phyloP scores from a whole-genome alignment of 1,140 invertebrate genomes.

The Drosophila parabipectinata region DNA sequence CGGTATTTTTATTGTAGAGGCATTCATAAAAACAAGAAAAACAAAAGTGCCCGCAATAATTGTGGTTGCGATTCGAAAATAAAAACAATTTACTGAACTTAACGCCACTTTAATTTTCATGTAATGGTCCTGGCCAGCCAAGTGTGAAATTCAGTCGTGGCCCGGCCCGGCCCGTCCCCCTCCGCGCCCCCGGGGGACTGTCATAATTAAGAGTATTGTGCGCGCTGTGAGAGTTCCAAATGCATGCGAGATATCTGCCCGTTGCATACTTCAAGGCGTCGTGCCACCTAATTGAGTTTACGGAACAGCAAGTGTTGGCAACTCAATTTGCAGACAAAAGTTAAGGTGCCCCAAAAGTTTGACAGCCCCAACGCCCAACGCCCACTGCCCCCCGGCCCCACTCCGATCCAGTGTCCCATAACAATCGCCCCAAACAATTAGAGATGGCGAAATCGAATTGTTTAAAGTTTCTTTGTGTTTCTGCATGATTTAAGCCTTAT shows the following conservation, averaged over 20 bases:
- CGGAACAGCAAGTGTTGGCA: conserved; percentile 35
- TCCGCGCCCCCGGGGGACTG: too few relatives aligned
- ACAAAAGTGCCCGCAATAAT: conserved; percentile 21
- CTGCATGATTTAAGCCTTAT: conserved; percentile 62
- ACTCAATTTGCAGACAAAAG: conserved; percentile 73
- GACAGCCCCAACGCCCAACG: background rate
- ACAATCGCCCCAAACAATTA: conserved; percentile 1
- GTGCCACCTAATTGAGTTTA: conserved; percentile 63
- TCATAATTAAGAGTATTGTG: conserved; percentile 50
- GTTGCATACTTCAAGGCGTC: conserved; percentile 51
- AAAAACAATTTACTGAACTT: conserved; percentile 23
- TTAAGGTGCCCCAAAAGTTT: conserved; percentile 57
- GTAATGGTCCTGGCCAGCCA: conserved; percentile 20
- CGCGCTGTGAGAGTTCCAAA: conserved; percentile 6
- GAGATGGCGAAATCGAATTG: conserved; percentile 40
- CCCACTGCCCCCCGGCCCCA: background rate
- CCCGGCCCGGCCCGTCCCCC: background rate
- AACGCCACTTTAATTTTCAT: conserved; percentile 31
- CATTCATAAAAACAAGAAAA: conserved; percentile 28
- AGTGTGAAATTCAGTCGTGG: conserved; percentile 28
- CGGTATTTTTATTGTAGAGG: conserved; percentile 21
- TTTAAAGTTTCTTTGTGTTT: conserved; percentile 54
- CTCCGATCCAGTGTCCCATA: background rate
- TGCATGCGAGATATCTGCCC: conserved; percentile 47
- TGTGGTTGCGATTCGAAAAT: conserved; percentile 20